Percentiles rank a stretch among this genome's conserved stretches.
Evolutionary conservation across 2,113 vertebrate genomes (phyloP).

Genomic region (Mirounga angustirostris): DNA sequence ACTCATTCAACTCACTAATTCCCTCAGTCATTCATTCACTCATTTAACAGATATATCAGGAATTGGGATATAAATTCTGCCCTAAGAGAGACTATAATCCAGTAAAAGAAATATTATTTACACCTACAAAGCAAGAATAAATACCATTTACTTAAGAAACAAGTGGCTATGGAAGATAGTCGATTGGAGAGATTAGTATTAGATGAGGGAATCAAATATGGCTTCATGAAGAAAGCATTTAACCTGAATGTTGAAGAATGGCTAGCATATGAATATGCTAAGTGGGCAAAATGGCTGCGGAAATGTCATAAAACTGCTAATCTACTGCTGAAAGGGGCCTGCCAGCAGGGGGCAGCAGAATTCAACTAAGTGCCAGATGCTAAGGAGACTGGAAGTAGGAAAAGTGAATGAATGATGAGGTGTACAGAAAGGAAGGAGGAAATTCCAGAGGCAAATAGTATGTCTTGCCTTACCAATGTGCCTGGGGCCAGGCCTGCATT

Average conservation of each 20-base stretch:
- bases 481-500: neutral
- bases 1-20: neutral
- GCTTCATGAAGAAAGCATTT: neutral
- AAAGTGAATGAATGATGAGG: neutral
- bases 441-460: neutral
- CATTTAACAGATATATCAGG: neutral
- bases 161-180: neutral
- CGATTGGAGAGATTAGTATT: neutral
- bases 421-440: neutral
- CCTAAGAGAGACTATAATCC: neutral
- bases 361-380: neutral
- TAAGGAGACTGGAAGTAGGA: rapidly evolving
- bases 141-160: neutral
- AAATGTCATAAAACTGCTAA: neutral
- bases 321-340: neutral
- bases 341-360: neutral
- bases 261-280: neutral
- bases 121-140: neutral
- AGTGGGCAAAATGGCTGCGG: neutral
- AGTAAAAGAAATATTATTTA: neutral
- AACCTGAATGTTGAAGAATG: neutral
- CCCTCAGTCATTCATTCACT: neutral
- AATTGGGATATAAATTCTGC: neutral
- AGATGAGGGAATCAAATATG: neutral
- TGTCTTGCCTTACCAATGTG: neutral